Base-by-base conservation (phyloP, 92 coral and sea anemone species). In the Parazoanthus darwini region DNA sequence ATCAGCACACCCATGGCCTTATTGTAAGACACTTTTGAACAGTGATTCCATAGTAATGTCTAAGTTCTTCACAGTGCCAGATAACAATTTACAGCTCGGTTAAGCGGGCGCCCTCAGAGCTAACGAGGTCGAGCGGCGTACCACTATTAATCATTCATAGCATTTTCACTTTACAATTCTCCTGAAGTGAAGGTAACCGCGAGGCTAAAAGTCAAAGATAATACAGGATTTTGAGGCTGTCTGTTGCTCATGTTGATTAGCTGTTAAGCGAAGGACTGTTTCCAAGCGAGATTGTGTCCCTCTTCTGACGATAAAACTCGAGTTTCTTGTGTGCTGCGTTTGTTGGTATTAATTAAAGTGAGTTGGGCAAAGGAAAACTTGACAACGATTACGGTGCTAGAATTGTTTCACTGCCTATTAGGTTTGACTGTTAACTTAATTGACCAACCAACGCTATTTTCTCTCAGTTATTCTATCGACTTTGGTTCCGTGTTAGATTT, bases 11-110 rank as follows among this genome's bases (percentile, higher is more conserved):
- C 59, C 65, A 22, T 58, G 79, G 75, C 79, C 87, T 46, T 70
- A 65, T 71, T 84, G 65, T 46, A 50, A 84, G 72, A 84, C 87
- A 84, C 39, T 6, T 84, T 26, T 84, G 26, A 76, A 84, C 48
- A 74, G 78, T 72, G 70, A 51, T 72, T 71, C 74, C 87, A 48
- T 71, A 84, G 67, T 36, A 26, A 84, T 48, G 58, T 46, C 75
- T 26, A 46, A 71, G 68, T 26, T 82, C 76, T 82, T 82, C 58
- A 66, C 56, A 59, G 77, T 36, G 25, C 59, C 77, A 84, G 63
- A 33, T 84, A 70, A 13, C 39, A 84, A 82, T 25, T 66, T 70
- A 71, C 77, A 5, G 20, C 3, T 68, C 56, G 23, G 79, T 70
- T 37, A 22, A 71, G 54, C 43, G 79, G 25, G 59, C 48, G 59